Conservation (phyloP, 2,113 vertebrate genomes). For the Piaya cayana region DNA sequence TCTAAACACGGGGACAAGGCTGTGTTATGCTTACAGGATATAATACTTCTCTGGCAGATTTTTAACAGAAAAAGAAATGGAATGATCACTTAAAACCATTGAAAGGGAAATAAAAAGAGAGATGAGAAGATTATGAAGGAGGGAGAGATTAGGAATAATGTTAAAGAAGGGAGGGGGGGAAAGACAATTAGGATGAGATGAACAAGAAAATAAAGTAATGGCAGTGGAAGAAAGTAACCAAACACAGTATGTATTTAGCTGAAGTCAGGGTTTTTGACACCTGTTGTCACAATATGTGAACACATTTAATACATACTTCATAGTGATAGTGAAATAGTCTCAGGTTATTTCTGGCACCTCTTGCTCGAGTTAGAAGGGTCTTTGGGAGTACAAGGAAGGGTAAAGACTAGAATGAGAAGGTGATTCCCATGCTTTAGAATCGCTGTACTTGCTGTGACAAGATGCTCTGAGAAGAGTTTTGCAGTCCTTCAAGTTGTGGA, state of each 20-base stretch:
- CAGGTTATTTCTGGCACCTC: not conserved
- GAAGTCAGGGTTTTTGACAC: not conserved
- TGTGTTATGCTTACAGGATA: not conserved
- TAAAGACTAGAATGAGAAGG: not conserved
- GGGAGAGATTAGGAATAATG: not conserved
- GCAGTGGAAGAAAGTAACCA: not conserved
- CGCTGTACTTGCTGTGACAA: not conserved
- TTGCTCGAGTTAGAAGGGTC: not conserved
- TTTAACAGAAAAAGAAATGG: not conserved
- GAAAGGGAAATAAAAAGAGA: not conserved
- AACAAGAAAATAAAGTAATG: not conserved
- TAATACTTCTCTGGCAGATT: not conserved
- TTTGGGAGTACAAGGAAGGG: fast-evolving
- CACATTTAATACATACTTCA: not conserved
- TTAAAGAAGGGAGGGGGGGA: not conserved
- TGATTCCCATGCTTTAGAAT: not conserved
- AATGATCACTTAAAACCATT: not conserved
- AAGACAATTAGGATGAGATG: not conserved
- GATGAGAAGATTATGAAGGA: not conserved
- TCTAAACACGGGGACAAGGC: not conserved
- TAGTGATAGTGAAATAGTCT: not conserved
- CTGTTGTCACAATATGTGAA: not conserved
- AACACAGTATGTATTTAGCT: not conserved
- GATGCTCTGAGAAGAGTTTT: not conserved
- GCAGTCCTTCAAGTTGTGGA: not conserved